Base-by-base conservation (phyloP, 2,888 invertebrate genomes). In the Isoperla grammatica region DNA sequence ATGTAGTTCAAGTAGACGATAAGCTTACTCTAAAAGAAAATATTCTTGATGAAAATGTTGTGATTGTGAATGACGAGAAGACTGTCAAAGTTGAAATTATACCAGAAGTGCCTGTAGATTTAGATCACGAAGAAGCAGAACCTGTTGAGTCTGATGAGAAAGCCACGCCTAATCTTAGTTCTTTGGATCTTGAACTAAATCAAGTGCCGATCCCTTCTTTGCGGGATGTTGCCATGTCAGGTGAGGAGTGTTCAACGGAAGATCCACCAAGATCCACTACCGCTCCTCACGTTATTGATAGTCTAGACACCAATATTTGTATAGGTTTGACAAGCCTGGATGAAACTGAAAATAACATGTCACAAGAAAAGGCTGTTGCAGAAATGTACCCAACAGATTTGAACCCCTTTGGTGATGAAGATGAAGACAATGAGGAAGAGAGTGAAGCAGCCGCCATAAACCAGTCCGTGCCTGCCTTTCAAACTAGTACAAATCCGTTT, bases 371-470 rank as follows among this genome's bases (percentile, higher is more conserved):
- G 22, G 9, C 12, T 17, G 56, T 60, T 22, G 8, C 64, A 11
- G 63, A 68, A 50, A 72, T 76, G 42, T 91, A 93, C 76, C 93
- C 93, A 0, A 83, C 83, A 64, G 83, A 88, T 70, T 77, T 92
- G 64, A 93, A 94, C 78, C 93, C 93, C 4, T 94, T 94, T 75
- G 85, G 81, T 37, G 86, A 80, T 22, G 81, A 82, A 56, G 77
- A 78, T 50, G 76, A 76, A 17, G 71, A 71, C n/a, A n/a, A n/a
- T n/a, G 71, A 69, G 63, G 74, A 67, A 43, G 69, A 63, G 57
- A 65, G 64, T 12, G 63, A 66, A 40, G 45, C 68, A n/a, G 74
- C 73, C 65, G 77, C 69, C 66, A 63, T 46, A 59, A 61, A 58
- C 61, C 29, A 4, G 29, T 29, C 29, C 4, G 29, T 29, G 29